These are phyloP conservation scores for Orthonevra nobilis DNA, from an alignment of 2,888 invertebrate species.

Conservation along the genomic window DNA sequence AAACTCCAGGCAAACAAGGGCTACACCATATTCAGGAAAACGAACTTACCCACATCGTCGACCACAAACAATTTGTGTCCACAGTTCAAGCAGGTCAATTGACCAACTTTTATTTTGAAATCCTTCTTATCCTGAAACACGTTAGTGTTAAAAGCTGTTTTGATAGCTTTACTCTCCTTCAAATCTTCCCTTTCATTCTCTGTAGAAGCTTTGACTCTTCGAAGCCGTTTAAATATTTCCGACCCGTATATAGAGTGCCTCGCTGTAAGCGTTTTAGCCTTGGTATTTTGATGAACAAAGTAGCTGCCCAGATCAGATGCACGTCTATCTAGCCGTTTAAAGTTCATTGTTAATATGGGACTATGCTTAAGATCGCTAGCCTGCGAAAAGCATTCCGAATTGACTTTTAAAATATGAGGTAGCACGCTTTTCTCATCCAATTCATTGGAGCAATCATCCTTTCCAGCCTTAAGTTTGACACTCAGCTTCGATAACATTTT, in stretches of 20 bases:
- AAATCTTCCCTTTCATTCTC: conserved; percentile 7
- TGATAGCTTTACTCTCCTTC: neutral
- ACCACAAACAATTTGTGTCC: conserved; percentile 62
- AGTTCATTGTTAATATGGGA: conserved; percentile 53
- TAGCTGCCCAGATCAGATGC: conserved; percentile 56
- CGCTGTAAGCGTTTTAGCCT: conserved; percentile 21
- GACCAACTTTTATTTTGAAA: conserved; percentile 62
- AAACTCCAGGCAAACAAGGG: too few species aligned
- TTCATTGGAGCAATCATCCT: neutral
- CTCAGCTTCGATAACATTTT: conserved; percentile 49
- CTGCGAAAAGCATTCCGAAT: neutral
- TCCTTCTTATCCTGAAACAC: conserved; percentile 27
- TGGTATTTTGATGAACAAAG: conserved; percentile 18
- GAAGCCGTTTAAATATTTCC: conserved; percentile 53
- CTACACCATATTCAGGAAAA: too few species aligned
- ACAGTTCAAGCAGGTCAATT: conserved; percentile 54
- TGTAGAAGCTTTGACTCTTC: conserved; percentile 7
- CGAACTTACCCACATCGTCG: conserved; percentile 60
- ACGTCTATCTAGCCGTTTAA: conserved; percentile 54
- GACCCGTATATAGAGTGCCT: conserved; percentile 61
- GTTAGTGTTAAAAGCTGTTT: neutral
- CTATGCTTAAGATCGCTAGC: conserved; percentile 13
- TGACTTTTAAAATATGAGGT: neutral
- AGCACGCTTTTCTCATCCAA: neutral
- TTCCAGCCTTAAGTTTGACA: conserved; percentile 37